Base-by-base conservation (phyloP, 1,140 invertebrate genomes). In the Steinernema feltiae region DNA sequence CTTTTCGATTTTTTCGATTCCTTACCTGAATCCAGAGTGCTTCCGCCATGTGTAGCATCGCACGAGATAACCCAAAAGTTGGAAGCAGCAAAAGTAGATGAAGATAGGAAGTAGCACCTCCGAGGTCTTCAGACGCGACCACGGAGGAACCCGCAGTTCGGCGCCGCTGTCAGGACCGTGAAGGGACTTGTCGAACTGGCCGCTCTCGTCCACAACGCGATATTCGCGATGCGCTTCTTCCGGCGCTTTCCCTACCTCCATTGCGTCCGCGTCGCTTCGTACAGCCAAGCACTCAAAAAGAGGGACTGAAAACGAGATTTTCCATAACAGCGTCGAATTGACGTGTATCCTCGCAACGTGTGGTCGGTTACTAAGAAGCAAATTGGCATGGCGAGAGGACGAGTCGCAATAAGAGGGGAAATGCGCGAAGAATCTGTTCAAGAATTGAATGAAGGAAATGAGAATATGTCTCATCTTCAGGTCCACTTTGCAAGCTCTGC, bases 21-120 rank as follows among this genome's bases (percentile, higher is more conserved):
- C 74, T 82, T 21, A 78, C 80, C 76, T 76, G 63, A 83, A 82
- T 7, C 80, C 80, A 17, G 0, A 31, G 35, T 35, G 53, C 17
- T 77, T 32, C 1, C 18, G n/a, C 81, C 81, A 81, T 1, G 46
- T n/a, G 21, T 18, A 53, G 12, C 21, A 18, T 7, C 74, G 31
- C 1, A 82, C 63, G n/a, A 82, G 35, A 17, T 75, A 18, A 32
- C 48, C 71, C 0, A 79, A n/a, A 18, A 72, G 0, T 32, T 79
- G 72, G 69, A 81, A 81, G 79, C 72, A 46, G 72, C 71, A 15
- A 69, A 81, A 78, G 41, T 73, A 81, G 32, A 27, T 29, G 30
- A 72, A 15, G 46, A 80, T 27, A 0, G 80, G 81, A 15, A 80
- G 21, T 32, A 41, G 24, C 32, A 79, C 48, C n/a, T 74, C 79